phyloP scores from a whole-genome alignment of 2,113 vertebrate species.

The Candoia aspera region DNA sequence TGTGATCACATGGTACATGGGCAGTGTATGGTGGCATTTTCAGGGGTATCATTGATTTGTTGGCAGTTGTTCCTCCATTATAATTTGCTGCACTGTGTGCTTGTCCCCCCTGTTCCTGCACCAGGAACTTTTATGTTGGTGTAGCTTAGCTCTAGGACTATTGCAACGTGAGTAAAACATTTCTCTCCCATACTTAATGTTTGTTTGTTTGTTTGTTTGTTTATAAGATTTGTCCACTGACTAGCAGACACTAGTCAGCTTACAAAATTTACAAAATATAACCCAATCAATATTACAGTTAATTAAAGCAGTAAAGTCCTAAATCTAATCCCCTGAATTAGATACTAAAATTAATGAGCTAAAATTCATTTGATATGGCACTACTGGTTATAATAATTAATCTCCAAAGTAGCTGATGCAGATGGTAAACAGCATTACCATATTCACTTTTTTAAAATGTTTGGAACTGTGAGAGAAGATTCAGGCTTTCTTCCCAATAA shows the following conservation, averaged over 20 bases:
- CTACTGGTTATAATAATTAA: neutral
- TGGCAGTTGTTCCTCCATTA: neutral
- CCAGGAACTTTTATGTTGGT: neutral
- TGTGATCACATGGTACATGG: neutral
- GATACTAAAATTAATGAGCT: neutral
- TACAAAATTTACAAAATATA: neutral
- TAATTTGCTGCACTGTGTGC: neutral
- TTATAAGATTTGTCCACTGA: neutral
- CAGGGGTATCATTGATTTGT: neutral
- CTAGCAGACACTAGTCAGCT: neutral
- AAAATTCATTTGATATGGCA: neutral
- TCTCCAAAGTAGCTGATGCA: neutral
- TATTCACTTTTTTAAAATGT: neutral
- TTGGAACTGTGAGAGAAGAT: neutral
- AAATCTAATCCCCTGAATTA: neutral
- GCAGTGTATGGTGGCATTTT: neutral
- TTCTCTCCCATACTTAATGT: neutral
- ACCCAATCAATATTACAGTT: neutral
- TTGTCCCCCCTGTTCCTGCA: neutral
- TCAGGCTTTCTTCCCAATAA: neutral
- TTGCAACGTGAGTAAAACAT: neutral
- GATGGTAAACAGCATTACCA: neutral
- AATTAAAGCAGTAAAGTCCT: neutral
- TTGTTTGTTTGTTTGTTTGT: neutral
- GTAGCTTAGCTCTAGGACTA: neutral